A percentile compares a stretch with the other conserved stretches of the same genome.
These are phyloP conservation scores for Rhynchophorus ferrugineus DNA, from an alignment of 1,140 invertebrate genomes.

Conservation along the genomic window DNA sequence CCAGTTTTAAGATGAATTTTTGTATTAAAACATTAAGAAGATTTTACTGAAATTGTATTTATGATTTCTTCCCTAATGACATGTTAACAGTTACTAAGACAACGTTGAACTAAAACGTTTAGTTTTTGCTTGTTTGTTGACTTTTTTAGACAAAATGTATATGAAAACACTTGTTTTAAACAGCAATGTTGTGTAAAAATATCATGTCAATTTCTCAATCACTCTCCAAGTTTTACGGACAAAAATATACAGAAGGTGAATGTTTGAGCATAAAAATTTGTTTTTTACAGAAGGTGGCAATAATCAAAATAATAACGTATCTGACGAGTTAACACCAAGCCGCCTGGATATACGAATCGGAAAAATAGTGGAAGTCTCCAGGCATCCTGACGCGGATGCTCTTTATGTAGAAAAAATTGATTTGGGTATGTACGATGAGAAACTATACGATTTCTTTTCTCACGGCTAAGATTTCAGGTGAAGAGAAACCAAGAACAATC, in stretches of 20 bases:
- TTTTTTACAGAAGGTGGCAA: conserved; percentile 24
- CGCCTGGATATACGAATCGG: conserved; percentile 87
- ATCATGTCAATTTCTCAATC: no score
- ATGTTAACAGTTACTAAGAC: no score
- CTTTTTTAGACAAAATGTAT: no score
- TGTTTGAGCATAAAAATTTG: background rate
- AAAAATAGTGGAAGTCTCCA: conserved; percentile 82
- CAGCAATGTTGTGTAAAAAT: no score
- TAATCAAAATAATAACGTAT: conserved; percentile 28
- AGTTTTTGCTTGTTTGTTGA: no score
- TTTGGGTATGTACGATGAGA: conserved; percentile 36
- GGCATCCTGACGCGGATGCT: conserved; percentile 91
- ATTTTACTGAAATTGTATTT: no score
- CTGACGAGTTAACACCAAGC: conserved; percentile 60
- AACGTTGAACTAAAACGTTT: no score
- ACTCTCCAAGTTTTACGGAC: no score
- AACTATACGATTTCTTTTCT: background rate
- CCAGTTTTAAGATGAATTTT: no score
- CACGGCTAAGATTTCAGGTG: conserved; percentile 41
- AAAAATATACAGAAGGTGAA: background rate
- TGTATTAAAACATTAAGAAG: no score
- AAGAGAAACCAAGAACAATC: conserved; percentile 62
- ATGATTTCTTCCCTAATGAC: no score
- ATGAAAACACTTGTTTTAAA: no score
- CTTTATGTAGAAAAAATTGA: conserved; percentile 93